Conservation (phyloP, 2,113 vertebrate species). For the Pholis gunnellus region DNA sequence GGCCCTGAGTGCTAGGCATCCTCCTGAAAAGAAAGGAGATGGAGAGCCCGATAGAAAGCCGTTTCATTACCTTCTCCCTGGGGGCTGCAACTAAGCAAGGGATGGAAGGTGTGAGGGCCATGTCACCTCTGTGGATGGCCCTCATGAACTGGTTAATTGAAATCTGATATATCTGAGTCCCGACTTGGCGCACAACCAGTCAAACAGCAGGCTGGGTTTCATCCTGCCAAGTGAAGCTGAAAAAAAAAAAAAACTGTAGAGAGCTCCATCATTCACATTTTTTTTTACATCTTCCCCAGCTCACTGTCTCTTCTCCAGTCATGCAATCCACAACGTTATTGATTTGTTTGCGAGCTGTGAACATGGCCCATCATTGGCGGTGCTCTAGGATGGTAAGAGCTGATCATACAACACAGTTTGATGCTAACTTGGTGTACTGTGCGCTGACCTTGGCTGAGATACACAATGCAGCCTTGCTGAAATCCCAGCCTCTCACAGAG, state of each 20-base stretch:
- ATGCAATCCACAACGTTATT: conserved; percentile 69
- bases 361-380: conserved; percentile 59
- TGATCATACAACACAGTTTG: conserved; percentile 75
- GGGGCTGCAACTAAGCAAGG: conserved; percentile 78
- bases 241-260: conserved; percentile 39
- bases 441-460: conserved; percentile 71
- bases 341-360: conserved; percentile 70
- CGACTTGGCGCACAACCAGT: conserved; percentile 64
- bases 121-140: conserved; percentile 73
- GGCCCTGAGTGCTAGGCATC: conserved; percentile 69
- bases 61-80: conserved; percentile 84
- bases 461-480: conserved; percentile 59
- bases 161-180: conserved; percentile 80
- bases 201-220: conserved; percentile 67
- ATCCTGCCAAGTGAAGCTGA: conserved; percentile 58
- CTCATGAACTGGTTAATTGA: conserved; percentile 80
- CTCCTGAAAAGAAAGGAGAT: conserved; percentile 72
- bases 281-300: conserved; percentile 62
- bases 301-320: conserved; percentile 58
- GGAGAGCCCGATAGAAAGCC: conserved; percentile 76
- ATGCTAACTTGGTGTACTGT: conserved; percentile 60
- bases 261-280: conserved; percentile 58
- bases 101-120: conserved; percentile 69
- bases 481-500: conserved; percentile 52
- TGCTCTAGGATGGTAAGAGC: conserved; percentile 67